Conservation (phyloP, 2,113 vertebrate genomes). For the Cynopterus brachyotis region DNA sequence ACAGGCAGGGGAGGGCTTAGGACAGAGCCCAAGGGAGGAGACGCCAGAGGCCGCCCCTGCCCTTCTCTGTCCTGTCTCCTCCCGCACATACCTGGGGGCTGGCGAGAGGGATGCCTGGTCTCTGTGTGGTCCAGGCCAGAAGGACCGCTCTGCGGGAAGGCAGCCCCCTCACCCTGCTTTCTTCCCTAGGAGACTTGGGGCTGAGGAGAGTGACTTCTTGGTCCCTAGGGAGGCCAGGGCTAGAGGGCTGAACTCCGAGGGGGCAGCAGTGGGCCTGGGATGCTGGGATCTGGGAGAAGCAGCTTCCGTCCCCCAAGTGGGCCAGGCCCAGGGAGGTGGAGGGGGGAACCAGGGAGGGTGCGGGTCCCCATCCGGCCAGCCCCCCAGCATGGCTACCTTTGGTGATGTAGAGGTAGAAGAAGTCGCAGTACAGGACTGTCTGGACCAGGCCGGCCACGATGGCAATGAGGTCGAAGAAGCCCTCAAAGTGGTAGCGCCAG, state of each 20-base stretch:
- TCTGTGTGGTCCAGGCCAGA: not conserved
- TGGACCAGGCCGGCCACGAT: constrained; percentile 85
- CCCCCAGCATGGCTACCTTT: constrained; percentile 75
- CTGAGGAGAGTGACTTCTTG: not conserved
- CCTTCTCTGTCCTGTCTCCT: not conserved
- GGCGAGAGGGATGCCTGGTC: not conserved
- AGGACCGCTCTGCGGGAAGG: not conserved
- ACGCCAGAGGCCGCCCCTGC: not conserved
- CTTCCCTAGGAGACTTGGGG: not conserved
- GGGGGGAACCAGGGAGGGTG: not conserved
- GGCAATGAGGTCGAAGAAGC: constrained; percentile 84
- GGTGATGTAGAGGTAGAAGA: constrained; percentile 86
- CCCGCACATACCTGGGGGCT: too few species aligned
- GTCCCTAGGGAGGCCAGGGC: not conserved
- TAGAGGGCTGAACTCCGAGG: not conserved
- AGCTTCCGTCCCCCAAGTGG: not conserved
- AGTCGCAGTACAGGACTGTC: constrained; percentile 84
- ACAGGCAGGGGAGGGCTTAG: not conserved
- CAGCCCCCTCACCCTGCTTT: too few species aligned
- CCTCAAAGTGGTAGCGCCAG: constrained; percentile 83
- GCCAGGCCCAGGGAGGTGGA: not conserved
- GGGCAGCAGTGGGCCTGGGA: too few species aligned
- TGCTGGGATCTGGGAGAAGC: not conserved
- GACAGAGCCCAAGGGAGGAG: not conserved
- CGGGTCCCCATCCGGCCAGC: not conserved